Base-by-base conservation (phyloP, 2,888 invertebrate genomes). In the Theretra japonica region DNA sequence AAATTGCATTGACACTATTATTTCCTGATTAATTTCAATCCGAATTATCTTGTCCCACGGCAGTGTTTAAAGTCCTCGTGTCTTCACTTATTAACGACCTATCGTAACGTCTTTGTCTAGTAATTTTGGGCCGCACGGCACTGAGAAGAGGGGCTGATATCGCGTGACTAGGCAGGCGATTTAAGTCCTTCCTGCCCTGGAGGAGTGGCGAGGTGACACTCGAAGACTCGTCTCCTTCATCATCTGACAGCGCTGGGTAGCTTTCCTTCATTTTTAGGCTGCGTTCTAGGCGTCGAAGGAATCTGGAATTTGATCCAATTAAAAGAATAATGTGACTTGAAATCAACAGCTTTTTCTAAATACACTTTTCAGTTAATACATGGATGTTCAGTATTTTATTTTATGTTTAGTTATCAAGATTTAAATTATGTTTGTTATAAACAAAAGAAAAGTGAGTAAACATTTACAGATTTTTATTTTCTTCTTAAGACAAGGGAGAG, bases 251-350 rank as follows among this genome's bases (percentile, higher is more conserved):
- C 73, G 95, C 95, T 70, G 95, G 95, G 78, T 95, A 93, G 79
- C 93, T 95, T 83, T 96, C 96, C 79, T 95, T 96, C 87, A 96
- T 95, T 88, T 96, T 96, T 79, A 97, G 90, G 83, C 96, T 97
- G 83, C 96, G 95, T 84, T 97, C 97, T 81, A 97, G 88, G 78
- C 97, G 95, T 79, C 96, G 94, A 72, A 97, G 92, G 89, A 97
- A 97, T 90, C 97, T 97, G 84, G 23, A 5, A 15, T 41, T 41
- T 41, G 41, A 41, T 41, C 1, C 11, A 1, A 41, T 41, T 11
- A 41, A 41, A 11, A 41, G 11, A 17, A 23, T 48, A 23, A 15
- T 17, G 15, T 15, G 1, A 41, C 1, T 62, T 62, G n/a, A 5
- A 17, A 53, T 53, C n/a, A n/a, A 53, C 53, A 17, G 17, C 17